Evolutionary conservation across 92 coral and sea anemone species (phyloP).

Genomic region (Umimayanthus kanabou): DNA sequence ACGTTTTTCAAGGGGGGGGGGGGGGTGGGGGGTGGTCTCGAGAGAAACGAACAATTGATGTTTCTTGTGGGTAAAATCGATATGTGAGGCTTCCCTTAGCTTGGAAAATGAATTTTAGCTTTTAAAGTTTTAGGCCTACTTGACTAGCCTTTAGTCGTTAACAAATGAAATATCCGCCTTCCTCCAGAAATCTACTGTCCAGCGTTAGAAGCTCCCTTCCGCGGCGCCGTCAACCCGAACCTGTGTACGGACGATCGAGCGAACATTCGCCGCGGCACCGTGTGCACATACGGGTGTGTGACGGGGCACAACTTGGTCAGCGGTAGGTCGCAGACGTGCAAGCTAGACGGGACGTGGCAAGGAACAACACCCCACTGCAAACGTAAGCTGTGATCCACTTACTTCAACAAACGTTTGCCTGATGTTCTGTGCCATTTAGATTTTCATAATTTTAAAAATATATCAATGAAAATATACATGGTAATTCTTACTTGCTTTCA

Average conservation of each 20-base stretch:
- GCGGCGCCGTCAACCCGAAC: constrained; percentile 69
- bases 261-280: constrained; percentile 78
- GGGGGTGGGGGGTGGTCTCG: too few species aligned
- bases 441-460: too few species aligned
- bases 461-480: too few species aligned
- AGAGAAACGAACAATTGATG: too few species aligned
- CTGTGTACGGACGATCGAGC: constrained; percentile 75
- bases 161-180: not conserved
- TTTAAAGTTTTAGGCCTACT: too few species aligned
- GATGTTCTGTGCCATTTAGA: too few species aligned
- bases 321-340: constrained; percentile 75
- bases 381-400: constrained; percentile 59
- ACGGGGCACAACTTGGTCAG: constrained; percentile 76
- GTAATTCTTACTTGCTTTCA: too few species aligned
- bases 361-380: constrained; percentile 85
- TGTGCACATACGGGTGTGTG: constrained; percentile 81
- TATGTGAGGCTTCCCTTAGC: too few species aligned
- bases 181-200: constrained; percentile 91
- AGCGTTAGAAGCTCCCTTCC: constrained; percentile 88
- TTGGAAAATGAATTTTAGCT: too few species aligned
- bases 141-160: not conserved
- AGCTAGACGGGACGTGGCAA: constrained; percentile 81
- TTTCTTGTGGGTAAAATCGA: too few species aligned
- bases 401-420: not conserved
- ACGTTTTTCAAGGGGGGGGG: too few species aligned